These are phyloP conservation scores for Mizuhopecten yessoensis DNA, from an alignment of 1,140 invertebrate genomes.

Conservation along the genomic window DNA sequence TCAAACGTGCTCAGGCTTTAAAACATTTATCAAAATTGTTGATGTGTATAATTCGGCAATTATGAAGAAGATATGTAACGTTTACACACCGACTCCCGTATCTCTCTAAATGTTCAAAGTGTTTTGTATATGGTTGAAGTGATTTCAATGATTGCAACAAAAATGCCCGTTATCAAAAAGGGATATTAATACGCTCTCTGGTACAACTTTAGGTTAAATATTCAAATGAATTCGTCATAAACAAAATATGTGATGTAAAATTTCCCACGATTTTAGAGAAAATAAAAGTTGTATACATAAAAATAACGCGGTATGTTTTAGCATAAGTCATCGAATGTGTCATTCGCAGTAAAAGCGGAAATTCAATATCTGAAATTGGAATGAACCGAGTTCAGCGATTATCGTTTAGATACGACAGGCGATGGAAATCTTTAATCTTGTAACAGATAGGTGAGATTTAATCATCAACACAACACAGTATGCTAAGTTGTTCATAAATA, in stretches of 20 bases:
- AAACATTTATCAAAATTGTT: constrained; percentile 19
- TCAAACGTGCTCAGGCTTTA: neutral
- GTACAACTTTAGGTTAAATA: neutral
- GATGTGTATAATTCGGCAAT: constrained; percentile 27
- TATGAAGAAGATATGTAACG: neutral
- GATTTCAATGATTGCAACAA: neutral
- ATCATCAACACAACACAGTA: neutral
- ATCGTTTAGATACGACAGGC: neutral
- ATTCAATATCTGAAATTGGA: constrained; percentile 4
- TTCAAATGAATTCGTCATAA: constrained; percentile 28
- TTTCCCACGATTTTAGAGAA: neutral
- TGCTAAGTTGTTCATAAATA: neutral
- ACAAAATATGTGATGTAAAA: neutral
- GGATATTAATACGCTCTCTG: neutral
- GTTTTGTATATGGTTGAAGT: constrained; percentile 1
- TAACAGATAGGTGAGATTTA: neutral
- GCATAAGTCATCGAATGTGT: neutral
- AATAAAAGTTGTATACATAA: neutral
- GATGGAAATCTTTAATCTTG: too few species aligned
- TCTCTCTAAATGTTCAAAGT: neutral
- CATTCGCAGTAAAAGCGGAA: neutral
- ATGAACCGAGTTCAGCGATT: too few species aligned
- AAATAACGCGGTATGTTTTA: neutral
- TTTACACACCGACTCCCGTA: neutral
- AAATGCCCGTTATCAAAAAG: neutral